phyloP scores from a whole-genome alignment of 2,113 vertebrate species.

The Chloropsis cyanopogon region DNA sequence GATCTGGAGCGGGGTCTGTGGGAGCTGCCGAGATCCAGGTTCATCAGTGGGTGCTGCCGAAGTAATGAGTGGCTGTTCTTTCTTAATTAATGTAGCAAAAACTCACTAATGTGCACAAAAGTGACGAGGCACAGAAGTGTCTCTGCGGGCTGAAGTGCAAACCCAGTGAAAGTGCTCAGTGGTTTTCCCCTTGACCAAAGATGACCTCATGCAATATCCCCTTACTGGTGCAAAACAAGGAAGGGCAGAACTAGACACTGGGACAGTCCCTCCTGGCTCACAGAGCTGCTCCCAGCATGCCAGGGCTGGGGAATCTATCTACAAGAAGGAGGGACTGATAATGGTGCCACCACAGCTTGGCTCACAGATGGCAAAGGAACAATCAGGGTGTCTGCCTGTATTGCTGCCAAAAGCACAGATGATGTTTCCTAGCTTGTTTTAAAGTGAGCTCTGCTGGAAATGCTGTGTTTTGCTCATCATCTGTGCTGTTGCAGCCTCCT shows the following conservation, averaged over 20 bases:
- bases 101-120: neutral
- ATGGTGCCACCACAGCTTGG: neutral
- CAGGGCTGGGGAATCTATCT: neutral
- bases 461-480: neutral
- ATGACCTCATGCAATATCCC: neutral
- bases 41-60: neutral
- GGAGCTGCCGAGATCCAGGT: neutral
- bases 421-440: neutral
- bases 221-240: neutral
- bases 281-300: neutral
- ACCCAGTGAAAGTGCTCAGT: neutral
- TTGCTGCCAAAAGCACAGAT: neutral
- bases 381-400: neutral
- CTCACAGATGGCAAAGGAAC: neutral
- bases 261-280: neutral
- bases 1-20: neutral
- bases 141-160: fast-evolving
- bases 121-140: neutral
- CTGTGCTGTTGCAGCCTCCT: neutral
- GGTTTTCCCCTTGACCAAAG: neutral
- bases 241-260: neutral
- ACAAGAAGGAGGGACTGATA: neutral
- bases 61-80: neutral
- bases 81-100: neutral
- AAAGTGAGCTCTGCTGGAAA: neutral